These are phyloP conservation scores for Salvelinus fontinalis DNA, from an alignment of 2,113 vertebrate genomes.

Conservation along the genomic window DNA sequence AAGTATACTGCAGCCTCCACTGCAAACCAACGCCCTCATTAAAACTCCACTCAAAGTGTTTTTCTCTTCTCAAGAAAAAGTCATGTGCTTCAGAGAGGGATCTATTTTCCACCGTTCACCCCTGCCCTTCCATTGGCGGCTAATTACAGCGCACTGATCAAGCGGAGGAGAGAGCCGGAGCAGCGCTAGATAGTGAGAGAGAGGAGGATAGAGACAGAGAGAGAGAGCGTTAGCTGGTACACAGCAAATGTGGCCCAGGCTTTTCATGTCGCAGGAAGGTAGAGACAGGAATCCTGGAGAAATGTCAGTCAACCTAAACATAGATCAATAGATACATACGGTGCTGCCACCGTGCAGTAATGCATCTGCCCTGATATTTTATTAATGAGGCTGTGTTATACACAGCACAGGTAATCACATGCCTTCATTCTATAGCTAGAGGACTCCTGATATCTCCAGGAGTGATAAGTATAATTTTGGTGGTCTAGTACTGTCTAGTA, in stretches of 20 bases:
- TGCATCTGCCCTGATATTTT: constrained; percentile 51
- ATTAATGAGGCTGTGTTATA: constrained; percentile 53
- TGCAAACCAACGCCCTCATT: background rate
- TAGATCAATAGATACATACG: constrained; percentile 57
- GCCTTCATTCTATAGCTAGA: too few species aligned
- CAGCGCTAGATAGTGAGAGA: background rate
- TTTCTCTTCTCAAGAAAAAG: background rate
- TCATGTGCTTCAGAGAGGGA: constrained; percentile 4
- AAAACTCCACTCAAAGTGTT: constrained; percentile 2
- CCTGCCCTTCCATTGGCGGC: background rate
- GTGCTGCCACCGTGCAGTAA: constrained; percentile 55
- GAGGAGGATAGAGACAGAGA: background rate
- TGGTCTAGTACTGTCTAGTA: too few species aligned
- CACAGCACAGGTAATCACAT: background rate
- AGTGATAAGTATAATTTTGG: too few species aligned
- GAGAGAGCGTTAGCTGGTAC: too few species aligned
- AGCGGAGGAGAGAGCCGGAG: background rate
- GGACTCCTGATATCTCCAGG: too few species aligned
- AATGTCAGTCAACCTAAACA: constrained; percentile 59
- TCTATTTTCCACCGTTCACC: background rate
- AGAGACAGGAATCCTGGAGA: constrained; percentile 40
- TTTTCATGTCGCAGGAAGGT: background rate
- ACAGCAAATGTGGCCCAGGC: constrained; percentile 13
- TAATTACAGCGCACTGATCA: constrained; percentile 12
- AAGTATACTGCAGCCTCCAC: too few species aligned